These are phyloP conservation scores for Corythoichthys intestinalis DNA, from an alignment of 2,113 vertebrate genomes.

Conservation along the genomic window DNA sequence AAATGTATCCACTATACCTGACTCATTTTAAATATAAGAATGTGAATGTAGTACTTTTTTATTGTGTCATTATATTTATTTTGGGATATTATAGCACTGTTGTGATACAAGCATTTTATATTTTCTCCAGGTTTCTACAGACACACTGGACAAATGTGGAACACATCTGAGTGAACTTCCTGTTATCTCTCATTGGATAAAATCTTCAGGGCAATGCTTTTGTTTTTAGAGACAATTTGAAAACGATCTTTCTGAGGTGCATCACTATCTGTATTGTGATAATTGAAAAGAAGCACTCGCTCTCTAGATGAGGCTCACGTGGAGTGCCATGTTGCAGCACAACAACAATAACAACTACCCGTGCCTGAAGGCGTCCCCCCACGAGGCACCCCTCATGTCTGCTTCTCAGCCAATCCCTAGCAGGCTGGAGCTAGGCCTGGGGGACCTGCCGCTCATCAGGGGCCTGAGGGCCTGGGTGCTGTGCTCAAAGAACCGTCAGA, in stretches of 20 bases:
- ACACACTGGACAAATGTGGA: too few species aligned
- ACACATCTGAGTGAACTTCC: too few species aligned
- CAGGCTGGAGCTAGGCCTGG: constrained; percentile 63
- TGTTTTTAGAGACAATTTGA: neutral
- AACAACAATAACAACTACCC: constrained; percentile 80
- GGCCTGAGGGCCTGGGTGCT: constrained; percentile 72
- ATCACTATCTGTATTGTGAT: neutral
- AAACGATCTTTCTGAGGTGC: neutral
- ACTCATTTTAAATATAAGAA: too few species aligned
- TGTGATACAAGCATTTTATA: too few species aligned
- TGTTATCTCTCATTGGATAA: neutral
- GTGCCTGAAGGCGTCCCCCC: constrained; percentile 58
- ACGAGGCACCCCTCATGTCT: constrained; percentile 62
- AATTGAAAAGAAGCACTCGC: neutral
- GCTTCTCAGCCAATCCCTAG: constrained; percentile 59
- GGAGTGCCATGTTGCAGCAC: constrained; percentile 71
- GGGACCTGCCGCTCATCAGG: constrained; percentile 67
- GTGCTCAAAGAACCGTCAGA: constrained; percentile 65
- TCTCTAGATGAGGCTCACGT: constrained; percentile 52
- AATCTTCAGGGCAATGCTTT: neutral
- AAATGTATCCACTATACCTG: too few species aligned
- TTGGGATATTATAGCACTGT: too few species aligned
- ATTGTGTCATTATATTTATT: too few species aligned
- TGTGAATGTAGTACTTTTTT: too few species aligned
- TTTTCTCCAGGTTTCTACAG: too few species aligned